Evolutionary conservation across 2,113 vertebrate species (phyloP).

Genomic region (Nothoprocta perdicaria): DNA sequence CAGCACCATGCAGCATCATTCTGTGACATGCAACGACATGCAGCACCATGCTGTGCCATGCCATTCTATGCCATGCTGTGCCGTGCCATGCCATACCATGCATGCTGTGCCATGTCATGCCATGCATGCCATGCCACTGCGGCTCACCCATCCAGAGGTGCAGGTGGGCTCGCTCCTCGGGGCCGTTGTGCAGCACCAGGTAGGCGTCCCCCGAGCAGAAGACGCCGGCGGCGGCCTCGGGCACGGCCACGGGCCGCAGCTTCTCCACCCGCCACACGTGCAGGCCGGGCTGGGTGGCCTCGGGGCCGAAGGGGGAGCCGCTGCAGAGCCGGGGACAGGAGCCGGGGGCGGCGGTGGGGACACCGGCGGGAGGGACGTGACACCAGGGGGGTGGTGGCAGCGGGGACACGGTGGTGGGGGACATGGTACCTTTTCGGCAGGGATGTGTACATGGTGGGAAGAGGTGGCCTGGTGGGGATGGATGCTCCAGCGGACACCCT

Average conservation of each 20-base stretch:
- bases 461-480: neutral
- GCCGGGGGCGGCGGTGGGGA: fast-evolving
- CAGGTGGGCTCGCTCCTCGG: slow-evolving; percentile 76
- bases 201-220: slow-evolving; percentile 91
- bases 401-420: fast-evolving
- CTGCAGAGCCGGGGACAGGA: neutral
- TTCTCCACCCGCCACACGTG: slow-evolving; percentile 88
- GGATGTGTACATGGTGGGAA: slow-evolving; percentile 51
- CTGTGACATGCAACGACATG: neutral
- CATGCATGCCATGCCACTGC: fast-evolving
- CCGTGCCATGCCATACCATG: neutral
- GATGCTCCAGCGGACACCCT: neutral
- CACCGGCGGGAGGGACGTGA: fast-evolving
- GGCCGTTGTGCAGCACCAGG: slow-evolving; percentile 85
- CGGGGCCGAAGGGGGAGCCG: slow-evolving; percentile 36
- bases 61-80: neutral
- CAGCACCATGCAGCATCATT: no score
- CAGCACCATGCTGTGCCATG: neutral
- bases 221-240: slow-evolving; percentile 74
- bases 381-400: neutral
- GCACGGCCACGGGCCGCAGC: slow-evolving; percentile 82
- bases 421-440: slow-evolving; percentile 55
- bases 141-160: slow-evolving; percentile 93
- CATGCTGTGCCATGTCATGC: neutral
- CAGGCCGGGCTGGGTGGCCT: slow-evolving; percentile 69